These are phyloP conservation scores for Pyrrhosoma nymphula DNA, from an alignment of 2,888 invertebrate species.

Conservation along the genomic window DNA sequence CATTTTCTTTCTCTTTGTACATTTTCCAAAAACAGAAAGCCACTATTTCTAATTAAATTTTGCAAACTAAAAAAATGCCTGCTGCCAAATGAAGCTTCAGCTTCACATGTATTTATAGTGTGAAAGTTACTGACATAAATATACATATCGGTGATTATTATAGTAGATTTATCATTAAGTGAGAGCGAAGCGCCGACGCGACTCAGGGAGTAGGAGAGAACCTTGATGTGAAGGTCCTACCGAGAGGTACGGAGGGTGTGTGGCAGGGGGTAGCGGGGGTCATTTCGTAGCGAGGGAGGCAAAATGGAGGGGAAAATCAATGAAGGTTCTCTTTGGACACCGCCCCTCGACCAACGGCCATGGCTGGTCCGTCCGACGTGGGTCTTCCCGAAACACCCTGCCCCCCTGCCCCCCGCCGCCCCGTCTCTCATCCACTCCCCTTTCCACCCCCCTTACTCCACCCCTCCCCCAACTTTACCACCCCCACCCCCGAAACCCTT, in stretches of 20 bases:
- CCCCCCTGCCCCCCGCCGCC: neutral
- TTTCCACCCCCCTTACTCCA: neutral
- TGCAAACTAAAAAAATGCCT: too few species aligned
- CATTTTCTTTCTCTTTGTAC: too few species aligned
- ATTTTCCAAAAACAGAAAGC: too few species aligned
- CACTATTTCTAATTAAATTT: too few species aligned
- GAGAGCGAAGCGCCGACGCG: neutral
- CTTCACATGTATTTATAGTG: too few species aligned
- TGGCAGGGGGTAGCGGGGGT: neutral
- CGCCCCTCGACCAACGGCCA: constrained; percentile 59
- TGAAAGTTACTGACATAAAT: too few species aligned
- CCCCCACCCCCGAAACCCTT: neutral
- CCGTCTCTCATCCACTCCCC: neutral
- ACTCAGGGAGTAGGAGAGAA: neutral
- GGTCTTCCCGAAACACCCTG: neutral
- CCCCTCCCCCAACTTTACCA: neutral
- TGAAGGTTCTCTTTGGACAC: constrained; percentile 32
- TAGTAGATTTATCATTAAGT: too few species aligned
- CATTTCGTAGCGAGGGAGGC: constrained; percentile 30
- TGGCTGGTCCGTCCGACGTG: constrained; percentile 18
- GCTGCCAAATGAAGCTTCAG: too few species aligned
- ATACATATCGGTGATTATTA: too few species aligned
- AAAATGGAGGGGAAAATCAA: constrained; percentile 67
- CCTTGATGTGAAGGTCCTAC: neutral
- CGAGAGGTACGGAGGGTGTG: neutral